phyloP scores from a whole-genome alignment of 2,888 invertebrate species.

The Cephus pulcher region DNA sequence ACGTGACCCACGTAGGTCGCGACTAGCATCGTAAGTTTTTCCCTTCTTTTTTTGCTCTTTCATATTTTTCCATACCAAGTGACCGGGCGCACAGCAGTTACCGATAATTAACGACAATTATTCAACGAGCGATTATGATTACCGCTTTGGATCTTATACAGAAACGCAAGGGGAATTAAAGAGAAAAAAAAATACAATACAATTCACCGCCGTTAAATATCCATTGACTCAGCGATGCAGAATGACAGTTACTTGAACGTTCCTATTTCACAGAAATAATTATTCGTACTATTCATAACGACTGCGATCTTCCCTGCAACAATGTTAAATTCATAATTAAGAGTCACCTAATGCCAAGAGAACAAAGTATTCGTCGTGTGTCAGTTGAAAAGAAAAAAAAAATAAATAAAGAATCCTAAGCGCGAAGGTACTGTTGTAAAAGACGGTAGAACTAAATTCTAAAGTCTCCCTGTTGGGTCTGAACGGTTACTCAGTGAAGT shows the following conservation, averaged over 20 bases:
- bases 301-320: neutral
- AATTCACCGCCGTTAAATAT: neutral
- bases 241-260: neutral
- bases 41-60: neutral
- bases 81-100: neutral
- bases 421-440: neutral
- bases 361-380: neutral
- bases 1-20: neutral
- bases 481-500: neutral
- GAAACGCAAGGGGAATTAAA: neutral
- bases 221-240: neutral
- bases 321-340: neutral
- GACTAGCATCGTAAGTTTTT: neutral
- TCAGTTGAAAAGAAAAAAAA: neutral
- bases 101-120: neutral
- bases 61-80: neutral
- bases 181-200: neutral
- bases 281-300: neutral
- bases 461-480: neutral
- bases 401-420: neutral
- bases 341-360: neutral
- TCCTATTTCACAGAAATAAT: neutral
- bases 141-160: neutral
- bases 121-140: neutral
- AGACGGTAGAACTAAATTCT: neutral